Conservation (phyloP, 1,140 invertebrate genomes). For the Megalonaias nervosa region DNA sequence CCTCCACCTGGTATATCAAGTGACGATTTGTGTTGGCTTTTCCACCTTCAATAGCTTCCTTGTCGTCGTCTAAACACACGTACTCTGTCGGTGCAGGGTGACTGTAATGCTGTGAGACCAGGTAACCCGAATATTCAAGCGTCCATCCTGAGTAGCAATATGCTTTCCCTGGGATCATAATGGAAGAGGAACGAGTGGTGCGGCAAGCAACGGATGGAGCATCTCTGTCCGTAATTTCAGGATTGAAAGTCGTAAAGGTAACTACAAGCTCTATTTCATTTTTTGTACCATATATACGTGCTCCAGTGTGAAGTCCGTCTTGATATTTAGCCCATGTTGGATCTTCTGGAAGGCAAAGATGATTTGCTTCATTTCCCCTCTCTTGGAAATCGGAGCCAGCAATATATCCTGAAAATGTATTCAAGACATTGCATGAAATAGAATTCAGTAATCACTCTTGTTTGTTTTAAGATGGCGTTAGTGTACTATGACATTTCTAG, state of each 20-base stretch:
- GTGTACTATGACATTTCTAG: too few relatives aligned
- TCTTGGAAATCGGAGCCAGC: too few relatives aligned
- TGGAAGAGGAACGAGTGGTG: neutral
- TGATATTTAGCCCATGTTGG: slow-evolving; percentile 6
- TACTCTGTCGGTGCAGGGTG: slow-evolving; percentile 18
- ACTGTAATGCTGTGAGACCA: slow-evolving; percentile 20
- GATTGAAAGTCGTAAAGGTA: neutral
- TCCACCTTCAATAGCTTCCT: slow-evolving; percentile 21
- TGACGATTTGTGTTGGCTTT: slow-evolving; percentile 1
- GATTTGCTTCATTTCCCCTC: slow-evolving; percentile 6
- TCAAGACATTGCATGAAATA: too few relatives aligned
- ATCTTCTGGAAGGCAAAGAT: slow-evolving; percentile 14
- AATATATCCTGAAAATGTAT: too few relatives aligned
- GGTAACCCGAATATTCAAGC: slow-evolving; percentile 40
- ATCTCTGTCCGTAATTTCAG: neutral
- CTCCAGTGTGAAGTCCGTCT: neutral
- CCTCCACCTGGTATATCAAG: slow-evolving; percentile 32
- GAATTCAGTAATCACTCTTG: too few relatives aligned
- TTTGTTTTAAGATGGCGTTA: too few relatives aligned
- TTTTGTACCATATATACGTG: slow-evolving; percentile 2
- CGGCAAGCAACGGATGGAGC: slow-evolving; percentile 12
- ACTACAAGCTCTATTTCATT: neutral
- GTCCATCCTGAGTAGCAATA: slow-evolving; percentile 36
- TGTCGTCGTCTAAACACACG: slow-evolving; percentile 39
- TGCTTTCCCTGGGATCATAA: slow-evolving; percentile 15